phyloP scores from a whole-genome alignment of 1,140 invertebrate species.

The Psilanteris sp. region DNA sequence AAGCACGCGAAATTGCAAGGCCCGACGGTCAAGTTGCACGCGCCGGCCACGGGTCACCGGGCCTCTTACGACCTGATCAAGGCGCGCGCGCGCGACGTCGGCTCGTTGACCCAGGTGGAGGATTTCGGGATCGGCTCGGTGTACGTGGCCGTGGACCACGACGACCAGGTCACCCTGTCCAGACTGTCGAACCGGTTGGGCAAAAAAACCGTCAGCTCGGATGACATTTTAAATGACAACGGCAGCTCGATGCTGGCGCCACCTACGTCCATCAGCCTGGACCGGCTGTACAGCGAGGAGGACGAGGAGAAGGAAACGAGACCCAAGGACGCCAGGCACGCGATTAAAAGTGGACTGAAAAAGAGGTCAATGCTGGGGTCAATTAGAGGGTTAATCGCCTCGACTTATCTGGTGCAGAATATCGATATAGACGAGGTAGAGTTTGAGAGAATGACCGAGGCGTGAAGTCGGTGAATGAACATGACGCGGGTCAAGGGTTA shows the following conservation, averaged over 20 bases:
- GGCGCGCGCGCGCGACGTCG: conserved; percentile 57
- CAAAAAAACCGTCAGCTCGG: conserved; percentile 66
- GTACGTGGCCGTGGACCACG: conserved; percentile 17
- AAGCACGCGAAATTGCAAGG: conserved; percentile 79
- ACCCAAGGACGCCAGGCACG: conserved; percentile 2
- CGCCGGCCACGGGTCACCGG: conserved; percentile 7
- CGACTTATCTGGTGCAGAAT: conserved; percentile 73
- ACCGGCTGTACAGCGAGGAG: conserved; percentile 66
- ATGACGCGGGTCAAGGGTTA: no score
- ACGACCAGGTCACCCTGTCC: conserved; percentile 6
- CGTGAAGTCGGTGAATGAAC: no score
- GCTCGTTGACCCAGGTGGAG: conserved; percentile 68
- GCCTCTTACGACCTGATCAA: conserved; percentile 74
- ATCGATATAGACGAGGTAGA: conserved; percentile 75
- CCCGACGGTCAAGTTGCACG: conserved; percentile 67
- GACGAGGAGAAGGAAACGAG: conserved; percentile 10
- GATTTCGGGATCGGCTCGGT: conserved; percentile 69
- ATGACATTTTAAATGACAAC: conserved; percentile 61
- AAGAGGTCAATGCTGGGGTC: conserved; percentile 76
- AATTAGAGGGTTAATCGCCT: conserved; percentile 76
- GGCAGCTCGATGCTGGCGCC: conserved; percentile 22
- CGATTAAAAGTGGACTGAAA: conserved; percentile 68
- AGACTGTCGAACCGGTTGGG: conserved; percentile 17
- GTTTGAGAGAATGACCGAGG: no score
- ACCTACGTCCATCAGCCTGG: conserved; percentile 70